Base-by-base conservation (phyloP, 2,113 vertebrate species). In the Xiphias gladius region DNA sequence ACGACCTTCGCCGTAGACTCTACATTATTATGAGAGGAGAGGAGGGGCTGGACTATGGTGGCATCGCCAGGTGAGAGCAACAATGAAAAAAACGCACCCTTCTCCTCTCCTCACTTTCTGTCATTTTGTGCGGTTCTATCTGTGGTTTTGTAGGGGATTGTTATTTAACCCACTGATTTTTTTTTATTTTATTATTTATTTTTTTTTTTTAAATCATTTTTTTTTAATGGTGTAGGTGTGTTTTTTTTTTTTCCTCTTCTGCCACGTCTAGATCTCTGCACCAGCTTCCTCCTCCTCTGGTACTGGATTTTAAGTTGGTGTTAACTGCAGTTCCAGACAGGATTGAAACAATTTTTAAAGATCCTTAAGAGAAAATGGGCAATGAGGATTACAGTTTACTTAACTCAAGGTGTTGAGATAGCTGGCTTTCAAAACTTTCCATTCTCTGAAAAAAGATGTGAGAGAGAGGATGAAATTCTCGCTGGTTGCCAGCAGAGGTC, bases 1-100 rank as follows among this genome's bases (percentile, higher is more conserved):
- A 99, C 0, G 98, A 99, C 87, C 95, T 99, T 26, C 97, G 98
- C 7, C 96, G 98, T 57, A 95, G 98, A 68, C 96, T 99, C 20
- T 99, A 99, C 95, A 98, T 99, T 93, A 99, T 99, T 83, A 99
- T 99, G 98, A 96, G 98, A 0, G 98, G 98, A 17, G 98, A 99
- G 95, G 98, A 99, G 93, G 98, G 98, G 54, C 95, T 99, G 90
- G 98, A 99, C 90, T 99, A 99, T 0, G 98, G 98, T 0, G 98
- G 97, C 83, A 98, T 99, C 0, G 98, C 98, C 87, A 97, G 98
- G 98, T 98, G 92, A 97, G 97, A n/a, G 52, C 20, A 24, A 1
- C 64, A 5, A 10, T 2, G 1, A 41, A 75, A 14, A 28, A 28
- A 79, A 54, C 16, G 2, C 32, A 26, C 62, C 66, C 2, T 5